Evolutionary conservation across 2,797 vertebrate genomes (phyloP), one percentile per base, ranked within the genome.

Genomic region (Betta splendens): DNA sequence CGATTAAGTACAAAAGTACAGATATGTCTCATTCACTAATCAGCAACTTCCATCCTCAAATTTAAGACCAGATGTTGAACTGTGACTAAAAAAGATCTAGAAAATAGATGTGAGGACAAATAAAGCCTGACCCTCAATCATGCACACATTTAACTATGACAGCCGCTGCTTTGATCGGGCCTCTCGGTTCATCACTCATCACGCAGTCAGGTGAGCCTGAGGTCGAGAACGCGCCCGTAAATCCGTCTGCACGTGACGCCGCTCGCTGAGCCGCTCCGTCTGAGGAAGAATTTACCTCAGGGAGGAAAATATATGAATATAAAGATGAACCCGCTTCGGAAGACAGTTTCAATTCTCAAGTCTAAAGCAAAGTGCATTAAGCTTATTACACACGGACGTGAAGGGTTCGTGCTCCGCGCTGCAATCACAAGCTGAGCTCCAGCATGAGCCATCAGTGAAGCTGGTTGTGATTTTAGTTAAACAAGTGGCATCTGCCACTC

Each of bases 131-230:
- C n/a, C n/a, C n/a, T n/a, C n/a, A n/a, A n/a, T n/a, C n/a, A n/a
- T n/a, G n/a, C n/a, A n/a, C n/a, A n/a, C n/a, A n/a, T n/a, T n/a
- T n/a, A n/a, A n/a, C n/a, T n/a, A n/a, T n/a, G n/a, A n/a, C n/a
- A n/a, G n/a, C n/a, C 28, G 21, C 52, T 39, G 22, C 23, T 38
- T 53, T 48, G n/a, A 32, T 1, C 20, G 5, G 22, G 18, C 33
- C 37, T 28, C 26, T 23, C 61, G 39, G 38, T 43, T 32, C 32
- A 50, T 70, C 48, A 47, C 21, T 48, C 31, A 28, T 57, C 48
- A 64, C 23, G 4, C 35, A 25, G 32, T 3, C 28, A 46, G 29
- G 21, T 13, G 12, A 63, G 49, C 26, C 42, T 7, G 36, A 40
- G 47, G 54, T 58, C 15, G 31, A 9, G 35, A 5, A 26, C 22